These are phyloP conservation scores for Perdita meconis DNA, from an alignment of 2,888 invertebrate genomes.

Conservation along the genomic window DNA sequence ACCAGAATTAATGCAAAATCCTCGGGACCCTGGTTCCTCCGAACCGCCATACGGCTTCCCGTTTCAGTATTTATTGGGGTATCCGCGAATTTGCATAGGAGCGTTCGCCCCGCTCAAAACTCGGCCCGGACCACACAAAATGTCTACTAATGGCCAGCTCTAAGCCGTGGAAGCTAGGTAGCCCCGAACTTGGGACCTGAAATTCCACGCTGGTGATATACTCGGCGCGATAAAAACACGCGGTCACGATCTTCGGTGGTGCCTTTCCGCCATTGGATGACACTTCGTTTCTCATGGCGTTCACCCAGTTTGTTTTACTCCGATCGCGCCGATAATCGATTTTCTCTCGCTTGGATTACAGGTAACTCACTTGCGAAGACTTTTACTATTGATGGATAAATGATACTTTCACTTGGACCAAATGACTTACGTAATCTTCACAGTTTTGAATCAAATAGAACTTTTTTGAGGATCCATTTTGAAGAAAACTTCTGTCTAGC, in stretches of 20 bases:
- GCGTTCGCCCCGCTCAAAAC: constrained; percentile 69
- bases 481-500: no score
- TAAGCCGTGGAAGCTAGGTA: constrained; percentile 56
- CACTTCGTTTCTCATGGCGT: constrained; percentile 42
- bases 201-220: constrained; percentile 72
- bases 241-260: constrained; percentile 43
- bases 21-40: constrained; percentile 52
- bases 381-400: no score
- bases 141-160: constrained; percentile 81
- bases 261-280: constrained; percentile 29
- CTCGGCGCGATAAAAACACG: constrained; percentile 59
- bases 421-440: no score
- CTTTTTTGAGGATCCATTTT: no score
- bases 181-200: constrained; percentile 74
- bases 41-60: constrained; percentile 65
- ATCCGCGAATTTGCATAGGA: constrained; percentile 82
- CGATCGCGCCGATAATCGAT: constrained; percentile 7
- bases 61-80: constrained; percentile 83
- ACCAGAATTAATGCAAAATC: constrained; percentile 77
- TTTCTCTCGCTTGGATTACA: no score
- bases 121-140: constrained; percentile 82
- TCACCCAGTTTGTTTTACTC: neutral
- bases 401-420: no score
- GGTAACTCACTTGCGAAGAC: no score
- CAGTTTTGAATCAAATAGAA: no score